These are phyloP conservation scores for Oreonectes daqikongensis DNA, from an alignment of 2,797 vertebrate genomes.

Conservation along the genomic window DNA sequence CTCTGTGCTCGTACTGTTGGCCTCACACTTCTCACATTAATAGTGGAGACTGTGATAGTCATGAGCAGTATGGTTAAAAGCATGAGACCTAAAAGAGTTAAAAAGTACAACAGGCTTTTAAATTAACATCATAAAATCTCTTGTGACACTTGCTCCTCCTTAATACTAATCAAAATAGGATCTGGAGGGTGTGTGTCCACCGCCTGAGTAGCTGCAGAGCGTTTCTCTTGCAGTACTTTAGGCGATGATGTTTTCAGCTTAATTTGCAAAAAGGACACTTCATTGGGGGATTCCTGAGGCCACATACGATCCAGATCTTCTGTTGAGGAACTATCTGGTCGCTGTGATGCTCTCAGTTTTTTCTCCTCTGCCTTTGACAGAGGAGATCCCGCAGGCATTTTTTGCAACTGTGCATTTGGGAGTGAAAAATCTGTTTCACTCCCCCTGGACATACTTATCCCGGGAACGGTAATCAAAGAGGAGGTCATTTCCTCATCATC, in stretches of 20 bases:
- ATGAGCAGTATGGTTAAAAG: background rate
- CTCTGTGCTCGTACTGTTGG: background rate
- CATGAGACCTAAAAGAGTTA: background rate
- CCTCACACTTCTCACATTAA: background rate
- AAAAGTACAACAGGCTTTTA: background rate
- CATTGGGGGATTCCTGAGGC: too few relatives aligned
- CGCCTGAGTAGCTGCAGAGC: too few relatives aligned
- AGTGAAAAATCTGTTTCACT: background rate
- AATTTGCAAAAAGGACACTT: too few relatives aligned
- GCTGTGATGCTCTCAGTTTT: too few relatives aligned
- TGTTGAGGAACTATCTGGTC: too few relatives aligned
- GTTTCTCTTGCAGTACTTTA: too few relatives aligned
- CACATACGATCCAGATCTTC: too few relatives aligned
- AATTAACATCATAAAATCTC: background rate
- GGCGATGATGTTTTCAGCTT: too few relatives aligned
- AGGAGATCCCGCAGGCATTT: background rate
- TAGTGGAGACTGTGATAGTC: background rate
- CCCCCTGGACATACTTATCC: too few relatives aligned
- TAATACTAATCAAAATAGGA: background rate
- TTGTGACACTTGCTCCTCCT: slow-evolving; percentile 8
- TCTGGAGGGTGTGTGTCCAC: too few relatives aligned
- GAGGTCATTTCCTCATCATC: too few relatives aligned
- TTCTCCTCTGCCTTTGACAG: background rate
- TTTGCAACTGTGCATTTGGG: background rate
- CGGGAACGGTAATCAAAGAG: too few relatives aligned